phyloP scores from a whole-genome alignment of 2,888 invertebrate genomes.

The Hypsopygia costalis region DNA sequence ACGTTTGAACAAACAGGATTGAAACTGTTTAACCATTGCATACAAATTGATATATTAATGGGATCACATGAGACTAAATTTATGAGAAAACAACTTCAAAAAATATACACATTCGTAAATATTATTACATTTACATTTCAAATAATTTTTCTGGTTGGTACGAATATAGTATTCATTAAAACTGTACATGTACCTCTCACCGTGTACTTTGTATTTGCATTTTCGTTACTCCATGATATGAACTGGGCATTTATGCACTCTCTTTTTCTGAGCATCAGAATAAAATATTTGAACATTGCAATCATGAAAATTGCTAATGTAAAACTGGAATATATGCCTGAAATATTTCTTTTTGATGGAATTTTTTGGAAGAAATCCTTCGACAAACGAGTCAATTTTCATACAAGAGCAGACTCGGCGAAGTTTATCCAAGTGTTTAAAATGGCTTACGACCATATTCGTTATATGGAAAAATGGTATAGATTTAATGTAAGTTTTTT shows the following conservation, averaged over 20 bases:
- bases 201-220: background rate
- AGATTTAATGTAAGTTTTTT: background rate
- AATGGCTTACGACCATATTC: background rate
- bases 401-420: background rate
- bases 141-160: no score
- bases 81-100: no score
- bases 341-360: background rate
- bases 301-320: background rate
- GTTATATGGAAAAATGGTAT: background rate
- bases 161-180: no score
- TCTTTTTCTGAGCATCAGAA: background rate
- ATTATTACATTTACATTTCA: no score
- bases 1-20: no score
- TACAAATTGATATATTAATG: no score
- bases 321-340: background rate
- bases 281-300: background rate
- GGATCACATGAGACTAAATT: no score
- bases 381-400: background rate
- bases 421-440: background rate
- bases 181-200: no score
- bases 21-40: no score
- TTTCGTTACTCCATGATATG: background rate
- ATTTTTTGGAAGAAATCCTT: background rate
- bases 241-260: background rate
- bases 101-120: no score